Evolutionary conservation across 2,888 invertebrate species (phyloP).

Genomic region (Polymixis flavicincta): DNA sequence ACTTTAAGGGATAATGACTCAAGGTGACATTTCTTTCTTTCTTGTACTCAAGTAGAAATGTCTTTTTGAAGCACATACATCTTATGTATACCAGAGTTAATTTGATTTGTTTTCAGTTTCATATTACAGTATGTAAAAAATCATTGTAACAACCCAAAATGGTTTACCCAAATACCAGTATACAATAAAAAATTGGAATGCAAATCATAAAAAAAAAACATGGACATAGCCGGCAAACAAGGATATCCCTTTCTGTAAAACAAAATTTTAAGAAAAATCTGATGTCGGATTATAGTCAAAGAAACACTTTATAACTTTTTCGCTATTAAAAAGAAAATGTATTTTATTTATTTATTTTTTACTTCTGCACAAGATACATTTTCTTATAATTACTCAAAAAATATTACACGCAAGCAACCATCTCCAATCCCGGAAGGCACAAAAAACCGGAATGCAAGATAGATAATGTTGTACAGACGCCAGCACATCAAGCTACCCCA

Average conservation of each 20-base stretch:
- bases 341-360: neutral
- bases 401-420: slow-evolving; percentile 8
- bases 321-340: neutral
- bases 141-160: neutral
- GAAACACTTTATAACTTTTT: slow-evolving; percentile 7
- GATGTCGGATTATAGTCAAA: neutral
- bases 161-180: neutral
- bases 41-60: no score
- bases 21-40: neutral
- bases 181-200: slow-evolving; percentile 17
- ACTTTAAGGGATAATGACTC: neutral
- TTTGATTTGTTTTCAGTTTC: no score
- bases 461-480: no score
- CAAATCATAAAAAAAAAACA: slow-evolving; percentile 17
- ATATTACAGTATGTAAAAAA: neutral
- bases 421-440: neutral
- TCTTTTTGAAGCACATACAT: no score
- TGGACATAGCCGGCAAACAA: neutral
- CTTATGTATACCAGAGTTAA: no score
- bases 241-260: neutral
- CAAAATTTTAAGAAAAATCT: neutral
- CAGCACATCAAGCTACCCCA: no score
- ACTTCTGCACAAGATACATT: slow-evolving; percentile 21
- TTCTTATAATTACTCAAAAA: neutral
- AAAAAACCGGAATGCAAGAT: slow-evolving; percentile 38